These are phyloP conservation scores for Falco biarmicus DNA, from an alignment of 2,797 vertebrate species.

Conservation along the genomic window DNA sequence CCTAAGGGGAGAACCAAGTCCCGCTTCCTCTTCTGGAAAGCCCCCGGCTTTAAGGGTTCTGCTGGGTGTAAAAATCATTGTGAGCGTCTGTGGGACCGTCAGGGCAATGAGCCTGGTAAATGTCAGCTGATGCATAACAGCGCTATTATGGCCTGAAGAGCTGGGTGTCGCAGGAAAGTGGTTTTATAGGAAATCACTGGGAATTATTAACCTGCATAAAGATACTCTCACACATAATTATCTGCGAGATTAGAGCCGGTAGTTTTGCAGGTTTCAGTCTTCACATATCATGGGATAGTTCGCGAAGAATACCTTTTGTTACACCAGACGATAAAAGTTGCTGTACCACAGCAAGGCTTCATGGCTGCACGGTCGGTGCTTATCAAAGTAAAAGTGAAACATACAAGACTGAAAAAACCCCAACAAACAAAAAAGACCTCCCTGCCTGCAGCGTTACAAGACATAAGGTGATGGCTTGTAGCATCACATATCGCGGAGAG, in stretches of 20 bases:
- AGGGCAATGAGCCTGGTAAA: not conserved
- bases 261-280: not conserved
- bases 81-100: not conserved
- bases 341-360: not conserved
- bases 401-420: not conserved
- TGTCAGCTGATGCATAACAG: not conserved
- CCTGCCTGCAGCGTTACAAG: not conserved
- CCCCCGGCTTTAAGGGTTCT: not conserved
- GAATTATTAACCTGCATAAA: not conserved
- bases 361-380: fast-evolving
- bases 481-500: fast-evolving
- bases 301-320: not conserved
- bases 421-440: not conserved
- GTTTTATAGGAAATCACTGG: not conserved
- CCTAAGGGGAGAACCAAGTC: not conserved
- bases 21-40: not conserved
- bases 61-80: not conserved
- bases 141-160: not conserved
- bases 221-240: not conserved
- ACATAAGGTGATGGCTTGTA: not conserved
- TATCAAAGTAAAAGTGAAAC: not conserved
- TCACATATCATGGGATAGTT: not conserved
- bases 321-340: not conserved
- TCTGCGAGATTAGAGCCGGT: not conserved
- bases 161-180: not conserved